Evolutionary conservation across 1,140 invertebrate genomes (phyloP).

Genomic region (Linepithema humile): DNA sequence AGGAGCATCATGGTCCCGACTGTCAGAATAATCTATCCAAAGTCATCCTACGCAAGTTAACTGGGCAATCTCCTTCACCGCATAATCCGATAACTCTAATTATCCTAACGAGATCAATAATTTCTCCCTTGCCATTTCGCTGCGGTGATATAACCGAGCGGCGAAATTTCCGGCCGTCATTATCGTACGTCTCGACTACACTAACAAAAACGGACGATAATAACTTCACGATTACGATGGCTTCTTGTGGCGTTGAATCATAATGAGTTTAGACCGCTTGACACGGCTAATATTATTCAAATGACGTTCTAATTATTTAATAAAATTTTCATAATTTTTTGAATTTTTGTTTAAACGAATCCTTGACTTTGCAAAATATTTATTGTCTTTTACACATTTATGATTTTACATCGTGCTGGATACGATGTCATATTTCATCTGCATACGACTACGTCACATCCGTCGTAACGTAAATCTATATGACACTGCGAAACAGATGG

Average conservation of each 20-base stretch:
- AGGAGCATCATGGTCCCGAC: conserved; percentile 1
- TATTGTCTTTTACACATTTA: conserved; percentile 31
- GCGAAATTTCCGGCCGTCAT: conserved; percentile 39
- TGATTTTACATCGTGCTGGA: conserved; percentile 16
- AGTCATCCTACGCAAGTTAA: conserved; percentile 72
- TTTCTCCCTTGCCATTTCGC: conserved; percentile 58
- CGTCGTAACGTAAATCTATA: conserved; percentile 44
- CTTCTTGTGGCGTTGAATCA: neutral
- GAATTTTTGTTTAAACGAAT: neutral
- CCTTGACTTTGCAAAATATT: neutral
- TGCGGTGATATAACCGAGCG: conserved; percentile 42
- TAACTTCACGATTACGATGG: neutral
- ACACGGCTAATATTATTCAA: neutral
- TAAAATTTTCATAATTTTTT: neutral
- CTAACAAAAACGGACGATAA: neutral
- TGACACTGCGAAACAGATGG: conserved; percentile 39
- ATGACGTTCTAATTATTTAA: neutral
- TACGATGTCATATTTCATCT: conserved; percentile 40
- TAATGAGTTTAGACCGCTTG: neutral
- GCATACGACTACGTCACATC: conserved; percentile 15
- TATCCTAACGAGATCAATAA: conserved; percentile 78
- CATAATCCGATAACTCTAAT: conserved; percentile 80
- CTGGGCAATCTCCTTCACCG: conserved; percentile 74
- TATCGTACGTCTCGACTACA: neutral
- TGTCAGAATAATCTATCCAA: conserved; percentile 69